Conservation (phyloP, 2,113 vertebrate genomes). For the Leptosomus discolor region DNA sequence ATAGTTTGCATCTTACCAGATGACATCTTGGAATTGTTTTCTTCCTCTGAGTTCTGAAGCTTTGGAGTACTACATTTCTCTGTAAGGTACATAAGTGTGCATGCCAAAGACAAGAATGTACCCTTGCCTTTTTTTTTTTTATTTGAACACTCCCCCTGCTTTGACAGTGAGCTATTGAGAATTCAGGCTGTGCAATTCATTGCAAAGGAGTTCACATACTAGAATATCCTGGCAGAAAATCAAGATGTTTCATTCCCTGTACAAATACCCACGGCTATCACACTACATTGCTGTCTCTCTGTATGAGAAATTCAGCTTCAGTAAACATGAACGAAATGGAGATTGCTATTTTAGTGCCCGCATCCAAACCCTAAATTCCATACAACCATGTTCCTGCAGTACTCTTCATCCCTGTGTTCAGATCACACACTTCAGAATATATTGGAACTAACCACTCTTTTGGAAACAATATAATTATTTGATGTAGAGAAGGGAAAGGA, state of each 20-base stretch:
- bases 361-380: background rate
- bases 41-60: background rate
- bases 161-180: background rate
- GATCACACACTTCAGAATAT: background rate
- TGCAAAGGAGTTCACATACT: background rate
- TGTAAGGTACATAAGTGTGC: background rate
- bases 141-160: background rate
- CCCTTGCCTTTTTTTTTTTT: background rate
- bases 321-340: background rate
- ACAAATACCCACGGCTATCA: background rate
- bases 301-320: background rate
- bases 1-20: background rate
- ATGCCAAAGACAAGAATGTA: background rate
- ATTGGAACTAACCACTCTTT: background rate
- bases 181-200: background rate
- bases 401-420: background rate
- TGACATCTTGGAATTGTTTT: background rate
- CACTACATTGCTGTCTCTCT: background rate
- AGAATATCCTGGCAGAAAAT: background rate
- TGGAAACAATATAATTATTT: background rate
- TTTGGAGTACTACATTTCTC: background rate
- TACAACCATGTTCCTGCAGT: background rate
- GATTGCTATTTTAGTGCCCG: background rate
- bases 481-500: background rate
- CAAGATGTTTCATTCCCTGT: background rate